Percentiles rank a stretch among this genome's conserved stretches.
Evolutionary conservation across 2,888 invertebrate genomes (phyloP).

Genomic region (Yponomeuta malinellus): DNA sequence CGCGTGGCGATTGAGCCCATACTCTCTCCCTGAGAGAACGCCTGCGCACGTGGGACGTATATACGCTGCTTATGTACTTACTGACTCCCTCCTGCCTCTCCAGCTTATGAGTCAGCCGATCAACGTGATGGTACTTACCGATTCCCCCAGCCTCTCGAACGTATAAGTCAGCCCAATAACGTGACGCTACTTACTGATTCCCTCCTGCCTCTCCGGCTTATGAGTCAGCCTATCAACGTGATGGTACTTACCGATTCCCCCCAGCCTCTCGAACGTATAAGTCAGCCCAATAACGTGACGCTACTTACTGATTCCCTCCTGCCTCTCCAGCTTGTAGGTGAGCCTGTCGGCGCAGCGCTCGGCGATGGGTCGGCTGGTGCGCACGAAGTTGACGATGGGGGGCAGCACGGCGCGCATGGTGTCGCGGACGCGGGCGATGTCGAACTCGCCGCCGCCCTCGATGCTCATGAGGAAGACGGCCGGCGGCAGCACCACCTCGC

Average conservation of each 20-base stretch:
- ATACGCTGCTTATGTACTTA: not conserved
- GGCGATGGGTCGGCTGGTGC: constrained; percentile 26
- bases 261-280: constrained; percentile 57
- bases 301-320: constrained; percentile 76
- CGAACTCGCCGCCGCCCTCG: constrained; percentile 86
- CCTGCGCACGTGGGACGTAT: no score
- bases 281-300: not conserved
- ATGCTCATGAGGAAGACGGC: constrained; percentile 65
- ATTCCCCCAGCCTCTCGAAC: constrained; percentile 57
- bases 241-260: not conserved
- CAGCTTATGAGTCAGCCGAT: constrained; percentile 42
- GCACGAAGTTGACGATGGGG: constrained; percentile 77
- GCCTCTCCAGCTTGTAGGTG: constrained; percentile 83
- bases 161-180: no score
- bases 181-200: constrained; percentile 72
- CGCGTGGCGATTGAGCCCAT: no score
- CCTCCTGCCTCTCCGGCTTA: constrained; percentile 71
- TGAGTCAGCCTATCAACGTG: constrained; percentile 80
- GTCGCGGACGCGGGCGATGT: constrained; percentile 84
- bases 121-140: no score
- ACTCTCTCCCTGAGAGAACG: no score
- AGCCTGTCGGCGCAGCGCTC: constrained; percentile 82
- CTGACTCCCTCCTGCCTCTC: constrained; percentile 36
- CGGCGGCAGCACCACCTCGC: constrained; percentile 85
- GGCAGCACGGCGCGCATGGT: constrained; percentile 85